A percentile compares a stretch with the other conserved stretches of the same genome.
These are phyloP conservation scores for Antechinus stuartii DNA, from an alignment of 2,113 vertebrate species.

Conservation along the genomic window DNA sequence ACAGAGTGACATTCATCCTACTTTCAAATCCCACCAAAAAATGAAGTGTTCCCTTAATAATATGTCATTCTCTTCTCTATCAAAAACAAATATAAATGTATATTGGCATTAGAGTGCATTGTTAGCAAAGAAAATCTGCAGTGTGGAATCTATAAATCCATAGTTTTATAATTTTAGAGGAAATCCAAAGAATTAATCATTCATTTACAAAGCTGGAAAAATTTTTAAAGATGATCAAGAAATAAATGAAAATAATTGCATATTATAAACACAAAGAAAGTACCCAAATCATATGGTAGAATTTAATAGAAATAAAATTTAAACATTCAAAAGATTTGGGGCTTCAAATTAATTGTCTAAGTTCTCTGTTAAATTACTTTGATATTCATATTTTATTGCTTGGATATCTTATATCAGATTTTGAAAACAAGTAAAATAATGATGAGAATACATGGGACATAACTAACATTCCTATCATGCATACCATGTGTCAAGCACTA, in stretches of 20 bases:
- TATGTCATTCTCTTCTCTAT: neutral
- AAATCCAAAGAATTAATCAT: neutral
- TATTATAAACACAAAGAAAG: neutral
- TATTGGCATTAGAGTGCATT: neutral
- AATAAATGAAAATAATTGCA: neutral
- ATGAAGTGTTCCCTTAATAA: conserved; percentile 8
- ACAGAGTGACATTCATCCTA: neutral
- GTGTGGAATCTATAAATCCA: neutral
- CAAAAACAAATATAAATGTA: neutral
- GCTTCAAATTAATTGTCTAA: neutral
- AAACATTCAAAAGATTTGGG: neutral
- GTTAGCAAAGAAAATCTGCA: neutral
- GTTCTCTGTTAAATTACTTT: neutral
- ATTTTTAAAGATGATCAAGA: neutral
- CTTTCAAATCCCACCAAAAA: neutral
- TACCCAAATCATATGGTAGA: neutral
- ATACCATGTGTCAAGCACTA: neutral
- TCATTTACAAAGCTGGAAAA: neutral
- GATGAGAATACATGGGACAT: neutral
- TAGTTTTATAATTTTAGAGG: neutral
- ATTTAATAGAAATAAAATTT: neutral
- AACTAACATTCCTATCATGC: neutral
- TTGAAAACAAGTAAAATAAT: neutral
- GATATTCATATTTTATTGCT: neutral
- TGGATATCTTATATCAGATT: neutral